Base-by-base conservation (phyloP, 1,140 invertebrate genomes). In the Charaxes varanes region DNA sequence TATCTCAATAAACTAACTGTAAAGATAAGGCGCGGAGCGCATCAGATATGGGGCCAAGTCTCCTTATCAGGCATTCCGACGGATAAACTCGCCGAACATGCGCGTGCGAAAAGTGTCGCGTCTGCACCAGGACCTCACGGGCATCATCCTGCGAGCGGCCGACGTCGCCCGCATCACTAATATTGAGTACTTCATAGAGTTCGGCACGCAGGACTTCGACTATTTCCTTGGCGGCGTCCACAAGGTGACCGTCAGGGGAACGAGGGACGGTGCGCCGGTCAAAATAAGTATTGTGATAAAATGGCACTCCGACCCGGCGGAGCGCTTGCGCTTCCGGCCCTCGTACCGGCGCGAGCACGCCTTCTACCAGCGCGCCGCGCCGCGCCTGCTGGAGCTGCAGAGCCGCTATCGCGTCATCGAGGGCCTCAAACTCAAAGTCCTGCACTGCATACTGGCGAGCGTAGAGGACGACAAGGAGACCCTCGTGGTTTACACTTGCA, bases 361-460 rank as follows among this genome's bases (percentile, higher is more conserved):
- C 0, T 63, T 64, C 34, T 62, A 64, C 35, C 38, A 46, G 17
- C 6, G 40, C 1, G 43, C 73, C 13, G 38, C 55, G 6, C 68
- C 70, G 4, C 55, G 54, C 12, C 38, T 65, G 16, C 27, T 78
- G 5, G 53, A 78, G 13, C 59, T 73, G 8, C 73, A 78, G 52
- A 56, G 40, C 15, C 26, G 31, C 22, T 53, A 50, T 16, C 50
- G 59, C 18, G 24, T 61, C 15, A 69, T 68, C 11, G 61, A 78
- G 51, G 74, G 74, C 13, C 53, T 79, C 28, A 69, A 62, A 53
- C 62, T 68, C 4, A 73, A 67, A 57, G 71, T 79, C 33, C 61
- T 59, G 0, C 76, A 73, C 21, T 64, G 63, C 26, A 44, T 66
- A 33, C 41, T 54, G 4, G 50, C 63, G 4, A 52, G 44, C 28